Evolutionary conservation across 2,113 vertebrate species (phyloP).

Genomic region (Laticauda laticaudata): DNA sequence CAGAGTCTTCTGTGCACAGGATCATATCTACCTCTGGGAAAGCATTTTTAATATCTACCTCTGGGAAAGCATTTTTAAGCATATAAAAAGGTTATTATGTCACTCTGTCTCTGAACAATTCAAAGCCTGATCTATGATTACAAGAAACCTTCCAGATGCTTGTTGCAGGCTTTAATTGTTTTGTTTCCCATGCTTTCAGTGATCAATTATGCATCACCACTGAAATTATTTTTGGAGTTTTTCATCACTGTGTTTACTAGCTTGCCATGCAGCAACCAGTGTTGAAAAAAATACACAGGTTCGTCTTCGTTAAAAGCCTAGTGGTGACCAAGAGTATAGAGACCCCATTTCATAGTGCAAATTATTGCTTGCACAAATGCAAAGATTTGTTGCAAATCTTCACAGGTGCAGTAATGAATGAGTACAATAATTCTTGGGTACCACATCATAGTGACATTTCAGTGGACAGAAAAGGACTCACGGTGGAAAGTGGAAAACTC

Average conservation of each 20-base stretch:
- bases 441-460: not conserved
- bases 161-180: not conserved
- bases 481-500: not conserved
- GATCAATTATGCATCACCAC: not conserved
- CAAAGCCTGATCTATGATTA: not conserved
- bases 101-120: not conserved
- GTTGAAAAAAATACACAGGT: not conserved
- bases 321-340: not conserved
- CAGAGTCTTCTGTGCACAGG: not conserved
- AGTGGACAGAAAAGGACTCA: not conserved
- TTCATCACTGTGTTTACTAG: not conserved
- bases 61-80: not conserved
- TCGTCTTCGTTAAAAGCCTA: not conserved
- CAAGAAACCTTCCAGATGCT: not conserved
- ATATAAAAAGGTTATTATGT: not conserved
- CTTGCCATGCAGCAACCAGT: not conserved
- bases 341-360: not conserved
- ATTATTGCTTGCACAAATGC: not conserved
- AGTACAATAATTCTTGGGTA: not conserved
- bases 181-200: not conserved
- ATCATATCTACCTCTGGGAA: not conserved
- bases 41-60: not conserved
- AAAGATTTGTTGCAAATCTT: not conserved
- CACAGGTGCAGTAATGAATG: not conserved
- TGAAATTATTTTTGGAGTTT: not conserved